Conservation (phyloP, 53 echinoderm and acorn worm genomes). For the Crossaster papposus region DNA sequence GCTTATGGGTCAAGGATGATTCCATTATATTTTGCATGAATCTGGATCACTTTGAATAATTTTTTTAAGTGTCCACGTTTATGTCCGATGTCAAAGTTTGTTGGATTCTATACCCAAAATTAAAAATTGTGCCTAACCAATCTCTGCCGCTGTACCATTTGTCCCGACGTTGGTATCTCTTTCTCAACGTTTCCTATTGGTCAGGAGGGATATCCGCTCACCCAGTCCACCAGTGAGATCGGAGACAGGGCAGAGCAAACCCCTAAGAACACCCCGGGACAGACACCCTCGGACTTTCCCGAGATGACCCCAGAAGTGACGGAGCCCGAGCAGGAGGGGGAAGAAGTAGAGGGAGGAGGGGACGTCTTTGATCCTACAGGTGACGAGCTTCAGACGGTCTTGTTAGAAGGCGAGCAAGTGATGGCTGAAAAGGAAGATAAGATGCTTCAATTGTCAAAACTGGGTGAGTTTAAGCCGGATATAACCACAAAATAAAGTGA, state of each 20-base stretch:
- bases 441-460: background rate
- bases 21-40: too few species aligned
- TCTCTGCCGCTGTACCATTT: background rate
- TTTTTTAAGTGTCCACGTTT: too few species aligned
- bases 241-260: background rate
- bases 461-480: background rate
- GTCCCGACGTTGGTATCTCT: background rate
- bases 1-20: too few species aligned
- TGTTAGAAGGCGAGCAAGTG: conserved; percentile 44
- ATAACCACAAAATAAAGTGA: too few species aligned
- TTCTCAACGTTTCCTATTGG: background rate
- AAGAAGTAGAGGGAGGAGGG: background rate
- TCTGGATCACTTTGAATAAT: too few species aligned
- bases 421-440: background rate
- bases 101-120: too few species aligned
- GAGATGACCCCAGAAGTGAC: conserved; percentile 2
- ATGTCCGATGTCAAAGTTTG: too few species aligned
- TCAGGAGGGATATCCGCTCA: background rate
- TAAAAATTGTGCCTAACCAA: background rate
- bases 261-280: background rate
- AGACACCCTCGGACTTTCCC: background rate
- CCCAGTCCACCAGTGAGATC: background rate
- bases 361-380: conserved; percentile 48
- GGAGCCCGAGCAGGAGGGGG: background rate
- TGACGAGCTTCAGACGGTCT: conserved; percentile 60